Conservation (phyloP, 1,140 invertebrate species). For the Lucilia sericata region DNA sequence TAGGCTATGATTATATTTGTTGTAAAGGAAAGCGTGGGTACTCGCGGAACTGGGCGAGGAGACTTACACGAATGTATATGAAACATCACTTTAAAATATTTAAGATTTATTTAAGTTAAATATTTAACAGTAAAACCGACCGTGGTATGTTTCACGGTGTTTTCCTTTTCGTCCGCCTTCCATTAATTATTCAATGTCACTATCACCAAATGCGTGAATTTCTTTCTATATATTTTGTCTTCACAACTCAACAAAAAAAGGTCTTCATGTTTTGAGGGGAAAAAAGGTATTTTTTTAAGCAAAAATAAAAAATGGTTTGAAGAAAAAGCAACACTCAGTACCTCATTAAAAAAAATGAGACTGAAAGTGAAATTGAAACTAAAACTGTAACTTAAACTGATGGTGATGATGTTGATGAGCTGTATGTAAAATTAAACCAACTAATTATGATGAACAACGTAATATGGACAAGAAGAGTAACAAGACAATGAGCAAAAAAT, state of each 20-base stretch:
- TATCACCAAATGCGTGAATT: background rate
- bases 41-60: no score
- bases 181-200: slow-evolving; percentile 35
- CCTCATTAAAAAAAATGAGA: background rate
- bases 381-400: background rate
- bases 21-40: no score
- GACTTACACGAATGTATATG: no score
- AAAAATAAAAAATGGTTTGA: background rate
- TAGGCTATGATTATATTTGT: no score
- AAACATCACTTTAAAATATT: no score
- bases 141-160: no score
- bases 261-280: background rate
- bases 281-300: background rate
- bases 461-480: background rate
- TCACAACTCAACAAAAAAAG: background rate
- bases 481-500: background rate
- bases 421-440: background rate
- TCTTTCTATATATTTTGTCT: background rate
- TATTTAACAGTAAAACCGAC: no score
- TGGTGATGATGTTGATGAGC: background rate
- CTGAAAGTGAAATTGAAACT: background rate
- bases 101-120: no score
- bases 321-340: background rate
- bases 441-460: background rate
- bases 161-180: background rate